Percentiles rank a stretch among this genome's conserved stretches.
phyloP scores from a whole-genome alignment of 1,140 invertebrate species.

The Zaprionus kolodkinae region DNA sequence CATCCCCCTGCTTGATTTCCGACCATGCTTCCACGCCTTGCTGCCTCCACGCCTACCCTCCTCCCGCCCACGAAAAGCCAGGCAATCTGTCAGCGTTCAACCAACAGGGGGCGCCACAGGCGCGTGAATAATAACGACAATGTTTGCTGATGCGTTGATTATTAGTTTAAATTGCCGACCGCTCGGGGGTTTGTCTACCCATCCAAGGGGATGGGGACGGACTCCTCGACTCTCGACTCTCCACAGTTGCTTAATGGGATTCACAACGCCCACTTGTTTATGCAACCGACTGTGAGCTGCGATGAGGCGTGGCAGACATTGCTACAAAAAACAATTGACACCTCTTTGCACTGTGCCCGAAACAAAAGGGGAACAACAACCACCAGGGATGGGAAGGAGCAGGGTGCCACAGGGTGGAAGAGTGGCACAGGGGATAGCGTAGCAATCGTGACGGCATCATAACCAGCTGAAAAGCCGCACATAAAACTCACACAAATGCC shows the following conservation, averaged over 20 bases:
- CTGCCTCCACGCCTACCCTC: neutral
- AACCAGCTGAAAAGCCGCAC: conserved; percentile 79
- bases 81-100: conserved; percentile 69
- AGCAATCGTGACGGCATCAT: conserved; percentile 70
- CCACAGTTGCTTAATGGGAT: conserved; percentile 74
- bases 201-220: conserved; percentile 1
- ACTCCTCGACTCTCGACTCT: conserved; percentile 30
- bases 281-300: conserved; percentile 77
- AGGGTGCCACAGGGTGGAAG: neutral
- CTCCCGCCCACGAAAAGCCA: neutral
- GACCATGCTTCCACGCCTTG: too few species aligned
- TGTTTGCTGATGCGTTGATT: conserved; percentile 84
- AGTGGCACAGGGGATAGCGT: neutral
- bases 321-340: conserved; percentile 68
- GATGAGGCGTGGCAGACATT: conserved; percentile 64
- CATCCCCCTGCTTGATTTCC: neutral
- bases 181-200: conserved; percentile 51
- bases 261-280: conserved; percentile 82
- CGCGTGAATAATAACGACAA: conserved; percentile 79
- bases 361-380: conserved; percentile 65
- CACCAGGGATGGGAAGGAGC: conserved; percentile 19
- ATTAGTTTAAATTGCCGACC: conserved; percentile 83
- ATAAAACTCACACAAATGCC: conserved; percentile 79
- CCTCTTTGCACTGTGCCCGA: conserved; percentile 45
- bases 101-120: conserved; percentile 55